Evolutionary conservation across 2,888 invertebrate genomes (phyloP), one percentile per base, ranked within the genome.

Genomic region (Amiota minor): DNA sequence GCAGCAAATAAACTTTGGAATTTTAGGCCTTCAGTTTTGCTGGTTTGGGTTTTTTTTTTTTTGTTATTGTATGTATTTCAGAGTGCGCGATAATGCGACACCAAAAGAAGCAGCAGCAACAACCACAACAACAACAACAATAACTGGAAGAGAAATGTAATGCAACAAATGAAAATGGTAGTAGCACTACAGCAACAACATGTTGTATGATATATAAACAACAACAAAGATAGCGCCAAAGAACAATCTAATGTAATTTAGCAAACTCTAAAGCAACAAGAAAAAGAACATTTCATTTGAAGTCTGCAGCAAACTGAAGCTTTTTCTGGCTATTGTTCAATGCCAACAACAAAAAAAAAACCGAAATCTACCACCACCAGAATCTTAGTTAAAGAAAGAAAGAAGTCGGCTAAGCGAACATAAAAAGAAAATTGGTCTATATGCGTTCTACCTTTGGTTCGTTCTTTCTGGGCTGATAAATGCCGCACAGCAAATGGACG

Each of bases 401-500:
- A 53, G 14, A 53, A 53, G 50, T 9, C 23, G 23, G 50, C 11
- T 50, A 50, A 50, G 50, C 50, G n/a, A 50, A 50, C 0, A 50
- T 49, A n/a, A 4, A n/a, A 50, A 50, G 53, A 50, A 50, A 50
- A n/a, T 50, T 50, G 53, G 53, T 50, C 12, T 12, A 50, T 50
- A n/a, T n/a, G 53, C 12, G 53, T 50, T 50, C n/a, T n/a, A 20
- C 10, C 10, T 16, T 46, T 65, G 47, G 46, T 47, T 64, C 64
- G 35, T 12, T 16, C 18, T 65, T 65, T 65, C 47, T 65, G 64
- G n/a, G 47, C 64, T 65, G 64, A 65, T 65, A 65, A 65, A 65
- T 65, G 64, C 64, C 18, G 47, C 6, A 35, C 6, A 35, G 35
- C 35, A 46, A 65, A 65, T 65, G 64, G 64, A 65, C 47, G 64